Percentiles rank a stretch among this genome's conserved stretches.
phyloP scores from a whole-genome alignment of 2,888 invertebrate species.

The Taenaris catops region DNA sequence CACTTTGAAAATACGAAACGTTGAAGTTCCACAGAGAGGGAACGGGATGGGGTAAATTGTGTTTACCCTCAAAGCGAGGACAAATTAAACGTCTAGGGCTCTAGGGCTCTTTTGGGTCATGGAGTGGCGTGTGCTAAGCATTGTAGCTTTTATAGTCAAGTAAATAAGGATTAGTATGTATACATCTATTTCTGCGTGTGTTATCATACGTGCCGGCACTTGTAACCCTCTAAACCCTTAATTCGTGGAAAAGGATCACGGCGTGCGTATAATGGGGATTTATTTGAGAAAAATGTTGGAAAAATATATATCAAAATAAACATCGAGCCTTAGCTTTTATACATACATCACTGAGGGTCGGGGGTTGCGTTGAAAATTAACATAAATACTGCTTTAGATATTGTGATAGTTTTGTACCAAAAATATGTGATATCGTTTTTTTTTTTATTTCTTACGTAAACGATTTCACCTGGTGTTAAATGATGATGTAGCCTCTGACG shows the following conservation, averaged over 20 bases:
- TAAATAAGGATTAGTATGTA: slow-evolving; percentile 2
- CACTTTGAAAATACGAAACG: slow-evolving; percentile 14
- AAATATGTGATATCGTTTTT: no score
- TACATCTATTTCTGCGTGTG: not conserved
- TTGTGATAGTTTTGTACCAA: no score
- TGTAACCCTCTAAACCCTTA: slow-evolving; percentile 8
- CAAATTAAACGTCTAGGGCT: slow-evolving; percentile 19
- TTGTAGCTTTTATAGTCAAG: slow-evolving; percentile 4
- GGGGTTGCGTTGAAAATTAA: no score
- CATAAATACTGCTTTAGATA: no score
- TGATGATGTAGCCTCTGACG: no score
- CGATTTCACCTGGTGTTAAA: no score
- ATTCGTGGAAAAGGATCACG: slow-evolving; percentile 11
- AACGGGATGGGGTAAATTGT: slow-evolving; percentile 16
- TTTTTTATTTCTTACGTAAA: no score
- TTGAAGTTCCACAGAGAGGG: slow-evolving; percentile 14
- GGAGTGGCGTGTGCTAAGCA: slow-evolving; percentile 1
- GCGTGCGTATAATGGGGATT: slow-evolving; percentile 4
- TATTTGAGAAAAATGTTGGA: slow-evolving; percentile 6
- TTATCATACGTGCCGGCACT: slow-evolving; percentile 3
- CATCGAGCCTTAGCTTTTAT: no score
- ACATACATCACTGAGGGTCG: no score
- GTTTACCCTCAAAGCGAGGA: slow-evolving; percentile 21
- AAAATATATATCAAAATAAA: not conserved
- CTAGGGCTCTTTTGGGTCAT: slow-evolving; percentile 13